Conservation (phyloP, 1,140 invertebrate genomes). For the Leptinotarsa undecemlineata region DNA sequence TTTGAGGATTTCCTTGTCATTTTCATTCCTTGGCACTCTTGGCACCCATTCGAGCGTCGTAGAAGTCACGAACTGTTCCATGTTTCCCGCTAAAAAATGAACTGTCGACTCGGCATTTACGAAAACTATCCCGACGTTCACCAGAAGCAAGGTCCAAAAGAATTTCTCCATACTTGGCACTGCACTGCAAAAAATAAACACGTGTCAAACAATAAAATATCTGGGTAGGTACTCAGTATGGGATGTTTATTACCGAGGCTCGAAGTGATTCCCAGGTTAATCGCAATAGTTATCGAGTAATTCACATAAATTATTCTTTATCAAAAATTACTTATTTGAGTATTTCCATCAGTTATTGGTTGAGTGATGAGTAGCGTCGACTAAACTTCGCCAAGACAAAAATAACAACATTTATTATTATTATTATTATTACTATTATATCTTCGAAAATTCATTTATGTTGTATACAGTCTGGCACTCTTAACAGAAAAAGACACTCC, state of each 20-base stretch:
- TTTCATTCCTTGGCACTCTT: constrained; percentile 40
- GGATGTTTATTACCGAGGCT: no score
- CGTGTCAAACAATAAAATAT: constrained; percentile 26
- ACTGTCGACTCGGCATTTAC: constrained; percentile 46
- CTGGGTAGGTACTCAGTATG: neutral
- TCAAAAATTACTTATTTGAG: neutral
- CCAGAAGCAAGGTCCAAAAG: constrained; percentile 27
- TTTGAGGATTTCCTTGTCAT: constrained; percentile 43
- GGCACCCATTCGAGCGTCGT: constrained; percentile 54
- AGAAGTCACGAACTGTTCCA: constrained; percentile 55
- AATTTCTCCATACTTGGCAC: constrained; percentile 27
- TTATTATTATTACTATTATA: no score
- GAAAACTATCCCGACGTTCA: constrained; percentile 10
- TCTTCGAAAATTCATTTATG: no score
- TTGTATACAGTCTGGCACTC: no score
- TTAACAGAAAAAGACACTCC: no score
- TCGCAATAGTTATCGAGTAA: neutral
- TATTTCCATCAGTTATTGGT: no score
- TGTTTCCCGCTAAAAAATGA: constrained; percentile 51
- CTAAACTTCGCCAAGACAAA: no score
- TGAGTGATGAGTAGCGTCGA: no score
- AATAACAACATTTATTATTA: no score
- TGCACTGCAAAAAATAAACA: constrained; percentile 36
- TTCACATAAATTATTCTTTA: neutral
- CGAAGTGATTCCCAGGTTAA: neutral